A percentile compares a stretch with the other conserved stretches of the same genome.
Conservation (phyloP, 2,113 vertebrate species). For the Macrotis lagotis region DNA sequence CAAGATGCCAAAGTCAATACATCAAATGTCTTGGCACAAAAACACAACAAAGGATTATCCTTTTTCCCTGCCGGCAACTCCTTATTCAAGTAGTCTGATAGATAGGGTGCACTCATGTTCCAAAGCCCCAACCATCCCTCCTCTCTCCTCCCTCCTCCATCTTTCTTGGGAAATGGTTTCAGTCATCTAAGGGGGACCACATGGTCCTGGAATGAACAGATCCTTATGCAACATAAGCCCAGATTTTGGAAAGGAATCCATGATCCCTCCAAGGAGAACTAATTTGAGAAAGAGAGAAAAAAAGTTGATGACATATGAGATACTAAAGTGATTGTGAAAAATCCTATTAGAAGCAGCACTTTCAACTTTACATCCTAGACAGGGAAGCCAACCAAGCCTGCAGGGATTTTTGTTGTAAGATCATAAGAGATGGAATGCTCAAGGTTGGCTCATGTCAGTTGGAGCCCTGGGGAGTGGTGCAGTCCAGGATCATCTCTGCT, state of each 20-base stretch:
- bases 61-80: neutral
- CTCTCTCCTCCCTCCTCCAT: neutral
- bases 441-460: neutral
- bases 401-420: neutral
- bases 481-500: neutral
- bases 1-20: neutral
- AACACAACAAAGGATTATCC: fast-evolving
- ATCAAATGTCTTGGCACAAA: neutral
- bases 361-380: neutral
- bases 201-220: neutral
- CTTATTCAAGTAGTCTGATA: neutral
- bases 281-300: neutral
- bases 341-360: neutral
- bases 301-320: neutral
- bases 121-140: neutral
- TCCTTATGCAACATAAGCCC: neutral
- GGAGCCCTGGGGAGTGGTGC: neutral
- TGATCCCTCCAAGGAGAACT: neutral
- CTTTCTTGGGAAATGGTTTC: neutral
- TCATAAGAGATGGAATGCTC: neutral
- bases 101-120: neutral
- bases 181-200: neutral
- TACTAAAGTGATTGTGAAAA: neutral
- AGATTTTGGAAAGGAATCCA: neutral
- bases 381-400: neutral